Percentiles rank a stretch among this genome's conserved stretches.
These are phyloP conservation scores for Aphidius gifuensis DNA, from an alignment of 1,140 invertebrate genomes.

Conservation along the genomic window DNA sequence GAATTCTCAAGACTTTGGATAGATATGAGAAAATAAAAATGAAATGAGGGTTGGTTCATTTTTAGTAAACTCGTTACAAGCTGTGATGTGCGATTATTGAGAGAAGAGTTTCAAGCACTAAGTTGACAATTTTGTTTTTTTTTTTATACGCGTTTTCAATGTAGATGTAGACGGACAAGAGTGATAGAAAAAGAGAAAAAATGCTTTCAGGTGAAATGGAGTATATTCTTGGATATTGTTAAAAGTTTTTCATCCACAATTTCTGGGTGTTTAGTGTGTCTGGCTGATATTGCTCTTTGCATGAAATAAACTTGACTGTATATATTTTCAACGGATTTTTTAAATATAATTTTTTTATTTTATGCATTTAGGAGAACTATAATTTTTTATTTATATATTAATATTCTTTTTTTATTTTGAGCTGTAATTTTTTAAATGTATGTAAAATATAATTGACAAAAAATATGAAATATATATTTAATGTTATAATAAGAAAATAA, in stretches of 20 bases:
- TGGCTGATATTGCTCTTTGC: background rate
- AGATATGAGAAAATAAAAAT: background rate
- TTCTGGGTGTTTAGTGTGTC: background rate
- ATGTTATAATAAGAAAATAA: too few species aligned
- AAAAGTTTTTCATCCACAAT: conserved; percentile 16
- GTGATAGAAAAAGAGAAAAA: background rate
- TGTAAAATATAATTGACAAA: too few species aligned
- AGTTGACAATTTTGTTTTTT: conserved; percentile 1
- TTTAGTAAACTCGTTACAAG: conserved; percentile 1
- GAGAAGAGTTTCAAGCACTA: background rate
- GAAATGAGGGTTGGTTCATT: background rate
- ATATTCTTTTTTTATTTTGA: too few species aligned
- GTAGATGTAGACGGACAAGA: conserved; percentile 1
- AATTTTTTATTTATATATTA: too few species aligned
- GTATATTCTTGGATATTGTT: conserved; percentile 10
- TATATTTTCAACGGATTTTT: too few species aligned
- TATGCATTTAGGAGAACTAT: too few species aligned
- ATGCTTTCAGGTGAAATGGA: conserved; percentile 5
- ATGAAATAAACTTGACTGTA: background rate
- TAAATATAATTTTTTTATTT: too few species aligned
- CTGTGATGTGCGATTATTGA: background rate
- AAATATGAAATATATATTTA: too few species aligned
- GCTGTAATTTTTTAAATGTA: too few species aligned
- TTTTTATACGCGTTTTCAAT: background rate
- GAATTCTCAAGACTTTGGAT: conserved; percentile 1